A percentile compares a stretch with the other conserved stretches of the same genome.
phyloP scores from a whole-genome alignment of 2,888 invertebrate genomes.

The Spisula solida region DNA sequence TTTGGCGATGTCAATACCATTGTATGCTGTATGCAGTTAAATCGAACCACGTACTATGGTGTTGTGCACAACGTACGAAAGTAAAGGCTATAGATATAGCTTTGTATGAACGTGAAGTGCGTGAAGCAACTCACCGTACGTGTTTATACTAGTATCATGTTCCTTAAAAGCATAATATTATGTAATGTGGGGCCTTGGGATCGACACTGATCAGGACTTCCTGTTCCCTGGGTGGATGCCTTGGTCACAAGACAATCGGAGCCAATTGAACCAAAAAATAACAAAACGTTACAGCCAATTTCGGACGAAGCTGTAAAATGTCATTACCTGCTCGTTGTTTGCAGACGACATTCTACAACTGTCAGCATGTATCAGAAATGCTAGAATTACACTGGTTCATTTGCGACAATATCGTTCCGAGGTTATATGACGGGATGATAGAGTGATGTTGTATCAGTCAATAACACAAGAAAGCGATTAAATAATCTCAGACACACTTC shows the following conservation, averaged over 20 bases:
- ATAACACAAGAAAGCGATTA: conserved; percentile 12
- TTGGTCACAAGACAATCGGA: neutral
- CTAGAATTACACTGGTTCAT: too few relatives aligned
- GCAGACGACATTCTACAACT: too few relatives aligned
- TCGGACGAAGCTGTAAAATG: neutral
- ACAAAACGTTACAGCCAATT: neutral
- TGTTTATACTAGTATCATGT: too few relatives aligned
- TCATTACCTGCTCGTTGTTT: neutral
- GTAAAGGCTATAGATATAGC: too few relatives aligned
- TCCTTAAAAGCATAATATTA: too few relatives aligned
- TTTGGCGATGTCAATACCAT: too few relatives aligned
- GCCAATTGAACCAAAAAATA: neutral
- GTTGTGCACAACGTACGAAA: too few relatives aligned
- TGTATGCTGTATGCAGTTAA: too few relatives aligned
- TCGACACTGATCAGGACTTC: neutral
- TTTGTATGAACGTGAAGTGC: too few relatives aligned
- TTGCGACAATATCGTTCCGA: neutral
- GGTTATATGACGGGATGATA: neutral
- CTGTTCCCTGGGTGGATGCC: neutral
- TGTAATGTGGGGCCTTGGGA: neutral
- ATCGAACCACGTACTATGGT: too few relatives aligned
- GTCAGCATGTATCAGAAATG: too few relatives aligned
- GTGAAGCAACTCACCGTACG: too few relatives aligned
- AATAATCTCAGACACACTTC: conserved; percentile 1
- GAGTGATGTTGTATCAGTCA: neutral